A percentile compares a stretch with the other conserved stretches of the same genome.
These are phyloP conservation scores for Oxystoma pomonae DNA, from an alignment of 2,888 invertebrate genomes.

Conservation along the genomic window DNA sequence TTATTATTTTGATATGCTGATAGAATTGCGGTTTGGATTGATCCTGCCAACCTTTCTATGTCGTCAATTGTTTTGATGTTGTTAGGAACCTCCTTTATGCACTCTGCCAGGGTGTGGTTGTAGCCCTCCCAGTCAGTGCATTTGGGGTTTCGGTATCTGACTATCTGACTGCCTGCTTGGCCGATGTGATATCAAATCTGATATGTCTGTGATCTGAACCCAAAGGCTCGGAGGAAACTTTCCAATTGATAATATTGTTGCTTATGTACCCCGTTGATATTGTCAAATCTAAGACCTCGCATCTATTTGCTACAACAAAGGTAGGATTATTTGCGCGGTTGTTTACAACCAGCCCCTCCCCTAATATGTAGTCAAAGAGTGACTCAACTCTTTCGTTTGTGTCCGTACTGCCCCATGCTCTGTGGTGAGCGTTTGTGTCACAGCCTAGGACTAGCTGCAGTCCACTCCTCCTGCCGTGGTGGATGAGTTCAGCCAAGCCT, in stretches of 20 bases:
- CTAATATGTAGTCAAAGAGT: constrained; percentile 16
- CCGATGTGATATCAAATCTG: background rate
- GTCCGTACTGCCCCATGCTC: constrained; percentile 13
- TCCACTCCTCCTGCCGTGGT: background rate
- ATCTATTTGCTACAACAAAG: constrained; percentile 14
- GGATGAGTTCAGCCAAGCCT: background rate
- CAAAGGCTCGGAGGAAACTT: constrained; percentile 10
- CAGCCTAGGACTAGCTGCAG: constrained; percentile 14
- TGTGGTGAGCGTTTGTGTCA: constrained; percentile 18
- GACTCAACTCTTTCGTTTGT: constrained; percentile 17
- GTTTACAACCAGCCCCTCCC: constrained; percentile 6
- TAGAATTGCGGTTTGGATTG: background rate
- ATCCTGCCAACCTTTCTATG: constrained; percentile 1
- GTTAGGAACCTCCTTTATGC: background rate
- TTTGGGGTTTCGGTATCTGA: constrained; percentile 4
- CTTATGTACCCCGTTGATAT: background rate
- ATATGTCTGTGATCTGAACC: constrained; percentile 10
- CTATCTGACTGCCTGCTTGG: background rate
- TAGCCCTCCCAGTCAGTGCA: constrained; percentile 5
- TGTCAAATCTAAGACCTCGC: constrained; percentile 17
- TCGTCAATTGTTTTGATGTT: background rate
- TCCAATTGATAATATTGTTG: constrained; percentile 7
- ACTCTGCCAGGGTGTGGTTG: constrained; percentile 2
- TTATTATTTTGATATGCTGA: background rate
- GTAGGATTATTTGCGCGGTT: constrained; percentile 17